Base-by-base conservation (phyloP, 2,797 vertebrate species). In the Sebastolobus alascanus region DNA sequence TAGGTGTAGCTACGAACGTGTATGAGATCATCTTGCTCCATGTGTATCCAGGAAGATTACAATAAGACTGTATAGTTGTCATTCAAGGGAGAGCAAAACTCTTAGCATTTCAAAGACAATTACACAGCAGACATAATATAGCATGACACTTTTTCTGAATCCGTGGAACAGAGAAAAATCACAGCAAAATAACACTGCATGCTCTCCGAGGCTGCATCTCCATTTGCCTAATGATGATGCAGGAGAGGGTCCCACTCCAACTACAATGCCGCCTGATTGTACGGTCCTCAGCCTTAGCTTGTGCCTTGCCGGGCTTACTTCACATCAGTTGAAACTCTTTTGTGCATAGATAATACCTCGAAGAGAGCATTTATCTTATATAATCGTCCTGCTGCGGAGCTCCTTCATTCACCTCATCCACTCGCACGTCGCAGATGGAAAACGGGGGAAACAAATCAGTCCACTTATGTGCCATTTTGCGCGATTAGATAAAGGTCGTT, bases 181-280 rank as follows among this genome's bases (percentile, higher is more conserved):
- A 77, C 56, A 33, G 79, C 52, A 84, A 89, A 46, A 83, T 73
- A 66, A 66, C 54, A 25, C 50, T 0, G 60, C 52, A 37, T n/a
- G 68, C 80, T 76, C 64, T 72, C 40, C 31, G 60, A 40, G 3
- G 55, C 79, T 66, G 83, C 83, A 7, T 87, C 84, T 87, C 86
- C 77, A 85, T 94, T 91, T 91, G 85, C 75, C 83, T 92, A 94
- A 93, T 93, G 88, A 93, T 82, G 77, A 54, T 68, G 70, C 72
- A 73, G 63, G 82, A 93, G 89, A 92, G 81, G 86, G 55, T 76
- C 67, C 86, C 93, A 87, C 90, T 95, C 85, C 84, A 89, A 35
- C 38, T 12, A 95, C 89, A 94, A 95, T 93, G 89, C 86, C 11
- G 77, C 74, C 90, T 96, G 94, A 96, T 95, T 96, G 93, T 89